Evolutionary conservation across 1,140 invertebrate species (phyloP), one percentile per base, ranked within the genome.

Genomic region (Phocides pigmalion): DNA sequence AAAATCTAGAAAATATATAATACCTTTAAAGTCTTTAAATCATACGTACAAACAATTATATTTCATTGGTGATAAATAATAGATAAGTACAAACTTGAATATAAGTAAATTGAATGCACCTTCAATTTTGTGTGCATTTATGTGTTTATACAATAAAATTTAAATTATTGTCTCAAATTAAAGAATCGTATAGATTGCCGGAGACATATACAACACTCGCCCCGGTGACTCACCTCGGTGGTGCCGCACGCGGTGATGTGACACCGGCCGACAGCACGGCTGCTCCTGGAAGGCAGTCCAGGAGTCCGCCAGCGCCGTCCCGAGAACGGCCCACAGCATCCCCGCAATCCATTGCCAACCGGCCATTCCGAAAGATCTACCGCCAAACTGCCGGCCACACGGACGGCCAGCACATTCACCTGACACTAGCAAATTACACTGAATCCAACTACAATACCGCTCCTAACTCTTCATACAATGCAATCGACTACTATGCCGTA

Each of bases 271-370:
- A 64, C 91, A 92, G 65, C 91, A 92, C 16, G 90, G 90, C 70
- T 89, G 84, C 77, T 92, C 91, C 73, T 88, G 82, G 72, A 82
- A 92, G 14, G 87, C 84, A n/a, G 82, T 90, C 89, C 89, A 91
- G 44, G 89, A 89, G 64, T 91, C 89, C 5, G 84, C 85, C 65
- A 82, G 64, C 50, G 70, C 84, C 4, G 81, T 71, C 51, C 72
- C 78, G 68, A 86, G 39, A 70, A 81, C 69, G 6, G 68, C 74
- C 76, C 75, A 81, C 65, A 88, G 53, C 64, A 88, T 63, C 62
- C 79, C 79, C 19, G 67, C 70, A 42, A 81, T 79, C 81, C 84
- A 80, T 74, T 76, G 75, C 53, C 63, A 70, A 51, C 41, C 69
- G 28, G 66, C 76, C 80, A 87, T 86, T 64, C 71, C 63, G n/a